Percentiles rank a stretch among this genome's conserved stretches.
Conservation (phyloP, 2,888 invertebrate species). For the Loripinus fragilis region DNA sequence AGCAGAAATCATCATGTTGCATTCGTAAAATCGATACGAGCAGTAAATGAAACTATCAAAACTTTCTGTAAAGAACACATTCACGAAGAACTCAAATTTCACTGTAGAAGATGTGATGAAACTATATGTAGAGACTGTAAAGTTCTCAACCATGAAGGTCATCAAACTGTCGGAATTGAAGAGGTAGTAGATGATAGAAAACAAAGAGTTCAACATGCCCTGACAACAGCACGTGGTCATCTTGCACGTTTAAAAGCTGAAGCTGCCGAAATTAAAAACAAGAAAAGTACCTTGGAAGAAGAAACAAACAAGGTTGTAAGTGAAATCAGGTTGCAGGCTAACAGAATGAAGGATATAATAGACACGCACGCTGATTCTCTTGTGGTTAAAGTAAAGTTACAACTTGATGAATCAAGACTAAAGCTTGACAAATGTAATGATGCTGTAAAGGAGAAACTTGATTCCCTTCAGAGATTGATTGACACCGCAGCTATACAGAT, state of each 20-base stretch:
- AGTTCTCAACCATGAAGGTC: constrained; percentile 54
- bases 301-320: constrained; percentile 45
- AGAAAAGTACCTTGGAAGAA: constrained; percentile 41
- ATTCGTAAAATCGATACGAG: constrained; percentile 38
- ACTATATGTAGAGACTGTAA: constrained; percentile 59
- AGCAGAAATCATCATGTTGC: constrained; percentile 48
- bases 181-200: constrained; percentile 50
- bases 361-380: constrained; percentile 49
- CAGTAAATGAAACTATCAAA: constrained; percentile 47
- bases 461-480: constrained; percentile 39
- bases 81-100: constrained; percentile 56
- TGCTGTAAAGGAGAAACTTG: constrained; percentile 45
- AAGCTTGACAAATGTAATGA: constrained; percentile 52
- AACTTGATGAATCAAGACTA: constrained; percentile 47
- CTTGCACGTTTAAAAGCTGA: constrained; percentile 54
- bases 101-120: constrained; percentile 54
- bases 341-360: constrained; percentile 51
- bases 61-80: constrained; percentile 51
- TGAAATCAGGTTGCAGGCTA: constrained; percentile 47
- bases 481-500: constrained; percentile 51
- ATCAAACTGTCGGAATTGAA: constrained; percentile 43
- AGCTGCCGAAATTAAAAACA: constrained; percentile 47
- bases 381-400: constrained; percentile 37
- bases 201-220: constrained; percentile 39
- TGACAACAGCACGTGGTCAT: constrained; percentile 54